Percentiles rank a stretch among this genome's conserved stretches.
Evolutionary conservation across 1,140 invertebrate species (phyloP).

Genomic region (Achroia grisella): DNA sequence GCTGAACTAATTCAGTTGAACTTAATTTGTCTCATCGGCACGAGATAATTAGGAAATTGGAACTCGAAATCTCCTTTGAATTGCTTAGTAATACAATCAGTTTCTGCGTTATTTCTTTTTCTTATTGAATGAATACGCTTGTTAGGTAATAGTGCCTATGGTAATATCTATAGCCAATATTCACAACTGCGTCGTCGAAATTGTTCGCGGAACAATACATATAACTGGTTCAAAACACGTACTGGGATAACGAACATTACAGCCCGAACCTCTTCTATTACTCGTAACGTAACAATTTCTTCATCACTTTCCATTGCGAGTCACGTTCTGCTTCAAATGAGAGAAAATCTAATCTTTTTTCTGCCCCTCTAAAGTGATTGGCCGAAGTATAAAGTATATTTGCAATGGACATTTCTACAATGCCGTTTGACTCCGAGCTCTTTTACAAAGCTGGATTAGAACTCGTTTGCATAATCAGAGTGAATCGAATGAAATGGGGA

Average conservation of each 20-base stretch:
- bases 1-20: no score
- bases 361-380: constrained; percentile 36
- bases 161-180: no score
- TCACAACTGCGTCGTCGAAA: not conserved
- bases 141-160: no score
- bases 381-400: constrained; percentile 32
- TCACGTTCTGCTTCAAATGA: constrained; percentile 43
- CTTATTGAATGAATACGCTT: no score
- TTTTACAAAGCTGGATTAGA: constrained; percentile 32
- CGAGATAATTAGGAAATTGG: no score
- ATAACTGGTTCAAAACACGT: constrained; percentile 35
- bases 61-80: no score
- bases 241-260: constrained; percentile 36
- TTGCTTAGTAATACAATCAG: no score
- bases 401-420: constrained; percentile 26
- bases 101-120: no score
- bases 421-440: constrained; percentile 29
- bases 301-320: constrained; percentile 32
- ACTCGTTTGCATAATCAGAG: constrained; percentile 40
- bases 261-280: constrained; percentile 23
- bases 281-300: constrained; percentile 34
- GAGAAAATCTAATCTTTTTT: constrained; percentile 48
- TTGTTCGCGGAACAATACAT: constrained; percentile 16
- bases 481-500: not conserved
- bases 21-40: no score